phyloP scores from a whole-genome alignment of 2,113 vertebrate genomes.

The Casuarius casuarius region DNA sequence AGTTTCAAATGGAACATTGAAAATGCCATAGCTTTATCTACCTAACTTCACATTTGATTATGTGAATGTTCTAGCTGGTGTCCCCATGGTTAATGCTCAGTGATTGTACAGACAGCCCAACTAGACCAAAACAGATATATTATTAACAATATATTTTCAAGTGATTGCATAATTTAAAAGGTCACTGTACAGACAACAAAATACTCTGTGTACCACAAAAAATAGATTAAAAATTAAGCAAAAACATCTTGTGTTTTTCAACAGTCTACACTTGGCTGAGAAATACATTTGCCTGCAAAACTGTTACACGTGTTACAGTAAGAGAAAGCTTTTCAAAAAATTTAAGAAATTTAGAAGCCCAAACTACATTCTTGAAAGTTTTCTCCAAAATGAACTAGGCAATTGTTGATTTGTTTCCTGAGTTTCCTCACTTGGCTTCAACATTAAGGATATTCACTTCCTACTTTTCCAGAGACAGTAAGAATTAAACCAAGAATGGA shows the following conservation, averaged over 20 bases:
- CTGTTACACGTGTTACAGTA: not conserved
- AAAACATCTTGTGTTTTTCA: not conserved
- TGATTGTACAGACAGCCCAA: not conserved
- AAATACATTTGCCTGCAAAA: not conserved
- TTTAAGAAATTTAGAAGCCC: not conserved
- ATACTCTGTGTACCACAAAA: not conserved
- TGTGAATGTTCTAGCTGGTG: not conserved
- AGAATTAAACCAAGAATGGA: not conserved
- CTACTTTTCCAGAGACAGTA: not conserved
- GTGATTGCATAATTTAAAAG: slow-evolving; percentile 3
- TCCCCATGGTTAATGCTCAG: not conserved
- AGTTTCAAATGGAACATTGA: not conserved
- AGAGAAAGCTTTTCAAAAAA: not conserved
- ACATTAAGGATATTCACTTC: not conserved
- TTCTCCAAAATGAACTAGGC: not conserved
- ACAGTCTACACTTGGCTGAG: not conserved
- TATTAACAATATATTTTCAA: slow-evolving; percentile 16
- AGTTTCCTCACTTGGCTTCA: not conserved
- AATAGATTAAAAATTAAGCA: not conserved
- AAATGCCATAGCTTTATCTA: not conserved
- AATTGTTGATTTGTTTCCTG: not conserved
- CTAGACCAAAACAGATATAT: not conserved
- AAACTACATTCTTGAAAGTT: not conserved
- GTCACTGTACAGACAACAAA: not conserved
- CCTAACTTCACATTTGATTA: not conserved